Conservation (phyloP, 2,888 invertebrate genomes). For the Melitaea athalia region DNA sequence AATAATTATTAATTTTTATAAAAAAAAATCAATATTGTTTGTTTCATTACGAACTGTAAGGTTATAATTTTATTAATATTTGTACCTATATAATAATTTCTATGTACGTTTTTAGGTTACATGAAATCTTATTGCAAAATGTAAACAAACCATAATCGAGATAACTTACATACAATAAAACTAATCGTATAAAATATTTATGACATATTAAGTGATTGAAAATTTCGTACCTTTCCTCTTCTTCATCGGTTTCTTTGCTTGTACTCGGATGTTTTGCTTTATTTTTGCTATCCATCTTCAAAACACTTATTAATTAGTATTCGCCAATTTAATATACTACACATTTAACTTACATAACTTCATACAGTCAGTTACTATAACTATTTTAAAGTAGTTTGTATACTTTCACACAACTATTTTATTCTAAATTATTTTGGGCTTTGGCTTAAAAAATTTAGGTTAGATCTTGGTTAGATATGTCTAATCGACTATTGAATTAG, state of each 20-base stretch:
- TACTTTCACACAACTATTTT: constrained; percentile 2
- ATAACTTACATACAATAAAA: not conserved
- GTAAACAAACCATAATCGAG: not conserved
- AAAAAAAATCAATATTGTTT: no score
- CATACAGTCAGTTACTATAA: not conserved
- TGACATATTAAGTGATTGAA: no score
- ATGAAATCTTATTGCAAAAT: no score
- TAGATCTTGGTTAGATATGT: no score
- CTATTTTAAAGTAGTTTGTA: not conserved
- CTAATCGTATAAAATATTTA: not conserved
- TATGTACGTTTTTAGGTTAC: not conserved
- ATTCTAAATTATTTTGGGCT: not conserved
- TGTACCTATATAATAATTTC: not conserved
- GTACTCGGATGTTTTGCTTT: constrained; percentile 55
- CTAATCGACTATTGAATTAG: no score
- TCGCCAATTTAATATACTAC: constrained; percentile 31
- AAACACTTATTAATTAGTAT: constrained; percentile 44
- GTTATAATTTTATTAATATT: not conserved
- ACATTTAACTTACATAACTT: constrained; percentile 21
- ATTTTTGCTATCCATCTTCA: constrained; percentile 64
- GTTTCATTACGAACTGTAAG: no score
- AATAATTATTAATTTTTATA: no score
- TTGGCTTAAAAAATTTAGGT: not conserved
- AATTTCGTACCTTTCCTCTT: constrained; percentile 64
- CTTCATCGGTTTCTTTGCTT: constrained; percentile 62